Evolutionary conservation across 2,113 vertebrate genomes (phyloP), one percentile per base, ranked within the genome.

Genomic region (Limnothrissa miodon): DNA sequence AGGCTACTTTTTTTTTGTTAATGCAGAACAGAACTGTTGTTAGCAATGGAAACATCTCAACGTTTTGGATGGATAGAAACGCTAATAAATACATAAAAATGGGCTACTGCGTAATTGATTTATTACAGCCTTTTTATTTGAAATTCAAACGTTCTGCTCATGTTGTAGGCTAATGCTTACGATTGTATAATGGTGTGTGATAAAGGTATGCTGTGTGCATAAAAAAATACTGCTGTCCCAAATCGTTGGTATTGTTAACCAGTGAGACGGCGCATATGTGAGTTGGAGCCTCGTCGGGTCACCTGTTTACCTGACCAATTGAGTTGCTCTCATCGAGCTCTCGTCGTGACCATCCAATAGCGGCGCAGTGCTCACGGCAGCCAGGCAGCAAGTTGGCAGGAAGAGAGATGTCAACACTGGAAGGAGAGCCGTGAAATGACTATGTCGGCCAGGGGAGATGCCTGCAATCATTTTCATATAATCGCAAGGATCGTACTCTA

Each of bases 301-400:
- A 79, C 56, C 79, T 81, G 39, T 44, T 81, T 46, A 78, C 82
- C 81, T 88, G 81, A 83, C 83, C 85, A 86, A 82, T 86, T n/a
- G 80, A 80, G 80, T 84, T 11, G 39, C 78, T 44, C 59, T 21
- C 36, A 44, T 36, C 79, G 8, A 79, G 45, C 78, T 78, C 48
- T 44, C 80, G 45, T 29, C 39, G 5, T 78, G 13, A 5, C 45
- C 39, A 39, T 9, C 86, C 86, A 87, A 85, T 88, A 62, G 80
- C 33, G 4, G 80, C 45, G 78, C 70, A 80, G 81, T n/a, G 74
- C 83, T 83, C 42, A 66, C 81, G 81, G 70, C 81, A 48, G 81
- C 81, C 59, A 79, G 78, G 80, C 80, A 82, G 82, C 82, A 79
- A 82, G 78, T 83, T 80, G 78, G 85, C 83, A 84, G 85, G 66